phyloP scores from a whole-genome alignment of 2,113 vertebrate species.

The Neoarius graeffei region DNA sequence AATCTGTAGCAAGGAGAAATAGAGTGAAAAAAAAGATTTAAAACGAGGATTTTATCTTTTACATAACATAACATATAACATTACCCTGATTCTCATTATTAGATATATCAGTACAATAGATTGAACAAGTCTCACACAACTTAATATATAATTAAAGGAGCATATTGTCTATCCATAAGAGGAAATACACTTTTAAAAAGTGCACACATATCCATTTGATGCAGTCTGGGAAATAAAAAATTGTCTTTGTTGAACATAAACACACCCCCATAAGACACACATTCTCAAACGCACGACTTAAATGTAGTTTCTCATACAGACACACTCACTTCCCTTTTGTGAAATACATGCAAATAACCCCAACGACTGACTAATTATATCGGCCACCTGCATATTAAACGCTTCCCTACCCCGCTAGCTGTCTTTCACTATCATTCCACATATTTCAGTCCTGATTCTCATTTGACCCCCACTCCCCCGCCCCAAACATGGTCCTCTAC shows the following conservation, averaged over 20 bases:
- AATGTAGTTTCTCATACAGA: conserved; percentile 34
- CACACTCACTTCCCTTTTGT: conserved; percentile 76
- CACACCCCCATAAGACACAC: conserved; percentile 1
- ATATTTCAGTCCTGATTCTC: conserved; percentile 19
- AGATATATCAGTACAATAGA: not conserved
- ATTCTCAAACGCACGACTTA: conserved; percentile 19
- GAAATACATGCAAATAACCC: conserved; percentile 77
- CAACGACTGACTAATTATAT: conserved; percentile 82
- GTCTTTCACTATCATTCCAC: conserved; percentile 39
- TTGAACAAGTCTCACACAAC: not conserved
- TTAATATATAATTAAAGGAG: not conserved
- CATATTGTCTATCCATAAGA: not conserved
- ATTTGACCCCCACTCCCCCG: not conserved
- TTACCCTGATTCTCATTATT: not conserved
- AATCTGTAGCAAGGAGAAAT: not conserved
- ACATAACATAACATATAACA: not conserved
- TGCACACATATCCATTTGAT: not conserved
- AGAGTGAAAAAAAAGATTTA: not conserved
- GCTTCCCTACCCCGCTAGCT: conserved; percentile 57
- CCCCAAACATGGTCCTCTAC: not conserved
- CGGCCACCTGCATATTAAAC: conserved; percentile 76
- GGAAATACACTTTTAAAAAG: not conserved
- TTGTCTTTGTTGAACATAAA: conserved; percentile 13
- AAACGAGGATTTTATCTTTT: not conserved
- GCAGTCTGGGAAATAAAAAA: not conserved